phyloP scores from a whole-genome alignment of 2,888 invertebrate genomes.

The Leptura quadrifasciata region DNA sequence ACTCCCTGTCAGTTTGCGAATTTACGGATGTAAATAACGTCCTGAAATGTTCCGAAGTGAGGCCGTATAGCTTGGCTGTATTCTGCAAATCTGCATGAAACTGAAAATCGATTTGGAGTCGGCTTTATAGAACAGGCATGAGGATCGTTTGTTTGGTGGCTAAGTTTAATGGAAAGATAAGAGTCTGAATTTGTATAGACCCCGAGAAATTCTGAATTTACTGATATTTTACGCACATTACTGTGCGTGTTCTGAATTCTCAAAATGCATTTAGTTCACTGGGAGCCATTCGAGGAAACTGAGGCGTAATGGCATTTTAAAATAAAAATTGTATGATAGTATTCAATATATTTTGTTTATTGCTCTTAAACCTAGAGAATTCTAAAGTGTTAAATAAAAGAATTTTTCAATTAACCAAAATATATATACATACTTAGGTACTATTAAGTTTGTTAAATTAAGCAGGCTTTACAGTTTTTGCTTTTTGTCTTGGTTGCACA shows the following conservation, averaged over 20 bases:
- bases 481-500: no score
- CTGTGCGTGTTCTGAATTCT: background rate
- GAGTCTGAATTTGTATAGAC: constrained; percentile 23
- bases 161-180: constrained; percentile 37
- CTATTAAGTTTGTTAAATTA: no score
- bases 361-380: no score
- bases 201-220: constrained; percentile 10
- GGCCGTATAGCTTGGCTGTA: background rate
- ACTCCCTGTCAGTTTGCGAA: constrained; percentile 42
- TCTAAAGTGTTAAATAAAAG: no score
- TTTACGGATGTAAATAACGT: constrained; percentile 37
- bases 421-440: no score
- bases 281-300: background rate
- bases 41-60: constrained; percentile 29
- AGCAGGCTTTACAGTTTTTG: no score
- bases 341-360: no score
- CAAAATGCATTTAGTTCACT: background rate
- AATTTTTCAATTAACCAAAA: no score
- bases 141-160: constrained; percentile 19
- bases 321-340: background rate
- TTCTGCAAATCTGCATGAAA: constrained; percentile 40
- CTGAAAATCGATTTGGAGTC: constrained; percentile 37
- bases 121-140: constrained; percentile 17
- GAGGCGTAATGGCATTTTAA: background rate
- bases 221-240: constrained; percentile 20